A percentile compares a stretch with the other conserved stretches of the same genome.
Evolutionary conservation across 2,888 invertebrate genomes (phyloP).

Genomic region (Deilephila elpenor): DNA sequence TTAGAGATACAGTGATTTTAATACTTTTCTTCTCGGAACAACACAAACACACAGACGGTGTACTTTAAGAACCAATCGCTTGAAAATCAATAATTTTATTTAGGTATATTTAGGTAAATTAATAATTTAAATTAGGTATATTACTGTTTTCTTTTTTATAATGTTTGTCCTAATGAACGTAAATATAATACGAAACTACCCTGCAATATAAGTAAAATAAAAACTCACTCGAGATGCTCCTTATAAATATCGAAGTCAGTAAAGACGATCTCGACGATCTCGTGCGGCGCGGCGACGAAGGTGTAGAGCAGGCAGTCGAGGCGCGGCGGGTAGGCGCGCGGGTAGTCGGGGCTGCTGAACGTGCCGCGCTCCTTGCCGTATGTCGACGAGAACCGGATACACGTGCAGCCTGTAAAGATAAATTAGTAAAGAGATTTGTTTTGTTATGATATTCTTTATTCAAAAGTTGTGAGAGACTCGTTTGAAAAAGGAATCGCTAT

Average conservation of each 20-base stretch:
- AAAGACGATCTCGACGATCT: slow-evolving; percentile 93
- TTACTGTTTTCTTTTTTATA: too few species aligned
- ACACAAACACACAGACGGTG: too few species aligned
- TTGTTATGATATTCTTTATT: not conserved
- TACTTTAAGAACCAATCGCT: too few species aligned
- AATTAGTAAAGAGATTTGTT: not conserved
- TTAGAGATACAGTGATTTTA: not conserved
- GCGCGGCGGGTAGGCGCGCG: slow-evolving; percentile 89
- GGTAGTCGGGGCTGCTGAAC: slow-evolving; percentile 94
- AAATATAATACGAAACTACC: not conserved
- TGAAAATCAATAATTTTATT: too few species aligned
- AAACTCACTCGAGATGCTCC: slow-evolving; percentile 87
- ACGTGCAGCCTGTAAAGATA: slow-evolving; percentile 89
- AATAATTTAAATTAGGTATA: too few species aligned
- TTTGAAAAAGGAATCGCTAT: too few species aligned
- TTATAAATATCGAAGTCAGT: slow-evolving; percentile 91
- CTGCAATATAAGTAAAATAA: not conserved
- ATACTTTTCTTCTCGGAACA: too few species aligned
- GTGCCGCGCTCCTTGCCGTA: slow-evolving; percentile 91
- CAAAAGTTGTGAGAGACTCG: not conserved
- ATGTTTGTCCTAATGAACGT: too few species aligned
- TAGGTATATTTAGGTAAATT: too few species aligned
- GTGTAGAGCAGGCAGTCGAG: slow-evolving; percentile 94
- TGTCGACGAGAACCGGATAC: slow-evolving; percentile 92
- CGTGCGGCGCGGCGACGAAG: slow-evolving; percentile 91